phyloP scores from a whole-genome alignment of 37 sponge, comb jelly and placozoan species.

The Hexactinellida sp. region DNA sequence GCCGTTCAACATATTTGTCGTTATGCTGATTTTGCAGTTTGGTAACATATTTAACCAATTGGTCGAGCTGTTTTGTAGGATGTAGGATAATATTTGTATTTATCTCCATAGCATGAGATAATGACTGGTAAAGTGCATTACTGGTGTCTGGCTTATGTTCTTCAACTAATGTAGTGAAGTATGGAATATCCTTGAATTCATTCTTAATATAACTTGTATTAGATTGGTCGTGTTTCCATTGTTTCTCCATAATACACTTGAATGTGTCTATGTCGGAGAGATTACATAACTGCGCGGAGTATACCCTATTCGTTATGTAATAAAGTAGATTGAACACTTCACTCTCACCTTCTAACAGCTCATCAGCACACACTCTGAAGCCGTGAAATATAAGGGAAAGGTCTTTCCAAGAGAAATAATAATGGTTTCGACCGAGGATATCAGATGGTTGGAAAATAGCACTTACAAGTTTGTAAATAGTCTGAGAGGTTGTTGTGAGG shows the following conservation, averaged over 20 bases:
- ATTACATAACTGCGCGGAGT: neutral
- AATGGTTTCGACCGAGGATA: neutral
- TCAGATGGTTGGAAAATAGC: neutral
- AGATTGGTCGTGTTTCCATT: neutral
- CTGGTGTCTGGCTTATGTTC: neutral
- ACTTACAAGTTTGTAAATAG: neutral
- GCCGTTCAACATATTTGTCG: neutral
- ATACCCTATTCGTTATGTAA: neutral
- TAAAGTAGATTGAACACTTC: neutral
- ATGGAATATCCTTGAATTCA: neutral
- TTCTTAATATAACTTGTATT: neutral
- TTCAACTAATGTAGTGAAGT: neutral
- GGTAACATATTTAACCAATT: neutral
- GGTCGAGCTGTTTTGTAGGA: neutral
- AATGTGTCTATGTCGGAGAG: neutral
- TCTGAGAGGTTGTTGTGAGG: neutral
- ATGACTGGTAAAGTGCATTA: neutral
- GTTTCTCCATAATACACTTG: neutral
- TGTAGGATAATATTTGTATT: neutral
- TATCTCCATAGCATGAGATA: neutral
- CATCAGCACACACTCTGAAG: slow-evolving; percentile 8
- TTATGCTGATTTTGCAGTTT: neutral
- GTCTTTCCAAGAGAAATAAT: neutral
- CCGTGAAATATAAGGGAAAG: neutral
- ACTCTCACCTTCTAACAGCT: neutral